Base-by-base conservation (phyloP, 2,113 vertebrate genomes). In the Nibea albiflora region DNA sequence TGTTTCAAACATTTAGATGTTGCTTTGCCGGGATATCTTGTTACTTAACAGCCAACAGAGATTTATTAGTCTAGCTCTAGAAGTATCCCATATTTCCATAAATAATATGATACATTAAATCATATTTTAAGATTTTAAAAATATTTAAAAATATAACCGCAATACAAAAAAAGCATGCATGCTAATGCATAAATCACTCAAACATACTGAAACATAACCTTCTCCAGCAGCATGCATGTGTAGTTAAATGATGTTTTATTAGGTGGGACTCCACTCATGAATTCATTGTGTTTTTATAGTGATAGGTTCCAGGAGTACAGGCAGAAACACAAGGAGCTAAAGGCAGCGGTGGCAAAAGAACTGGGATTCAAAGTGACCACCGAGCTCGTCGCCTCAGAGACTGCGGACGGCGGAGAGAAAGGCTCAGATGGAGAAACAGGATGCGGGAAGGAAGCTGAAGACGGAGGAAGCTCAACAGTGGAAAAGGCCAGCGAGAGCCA, bases 301-400 rank as follows among this genome's bases (percentile, higher is more conserved):
- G 83, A 92, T 73, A 91, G 69, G 73, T 66, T 94, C 78, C 83
- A 89, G 81, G 95, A 94, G 62, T 93, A 92, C n/a, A 95, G 87
- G 83, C 89, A 93, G 84, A 95, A 90, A 76, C 92, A 94, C 69
- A 76, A 76, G 54, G 93, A 94, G 64, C 80, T 58, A 24, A 94
- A 91, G 83, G 90, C 88, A 19, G 89, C 88, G 0, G 95, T 88
- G 76, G 76, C 79, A 20, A 88, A 88, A 17, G 91, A 93, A 64
- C 80, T 93, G 39, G 83, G 88, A 56, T 31, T 86, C 17, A 81
- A 78, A 69, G 44, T 84, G 26, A 17, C 56, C 1, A 62, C 76
- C 2, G 63, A 85, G 64, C 44, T 50, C 0, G 9, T 35, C 3
- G 1, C 22, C 54, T 63, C 44, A n/a, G 63, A 79, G 26, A 57